phyloP scores from a whole-genome alignment of 2,113 vertebrate species.

The Aviceda subcristata region DNA sequence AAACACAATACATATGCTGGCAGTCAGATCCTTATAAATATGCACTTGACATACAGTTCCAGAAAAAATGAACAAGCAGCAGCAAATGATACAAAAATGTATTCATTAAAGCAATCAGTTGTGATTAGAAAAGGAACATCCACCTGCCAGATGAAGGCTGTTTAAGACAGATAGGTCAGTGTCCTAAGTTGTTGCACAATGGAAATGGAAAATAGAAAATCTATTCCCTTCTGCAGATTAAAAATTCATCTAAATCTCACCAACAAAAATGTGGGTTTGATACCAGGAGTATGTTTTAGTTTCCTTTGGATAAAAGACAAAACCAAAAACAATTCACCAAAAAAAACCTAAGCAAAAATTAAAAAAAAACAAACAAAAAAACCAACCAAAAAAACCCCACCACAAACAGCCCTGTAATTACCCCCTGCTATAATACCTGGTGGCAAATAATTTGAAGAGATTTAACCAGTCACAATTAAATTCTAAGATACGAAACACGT shows the following conservation, averaged over 20 bases:
- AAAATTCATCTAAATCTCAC: background rate
- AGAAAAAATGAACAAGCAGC: background rate
- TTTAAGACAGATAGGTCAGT: background rate
- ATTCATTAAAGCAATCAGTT: background rate
- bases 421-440: background rate
- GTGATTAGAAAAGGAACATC: background rate
- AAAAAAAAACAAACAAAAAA: background rate
- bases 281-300: background rate
- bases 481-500: background rate
- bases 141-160: background rate
- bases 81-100: background rate
- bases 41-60: background rate
- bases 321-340: background rate
- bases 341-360: background rate
- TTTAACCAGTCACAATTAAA: background rate
- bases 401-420: background rate
- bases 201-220: background rate
- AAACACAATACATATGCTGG: background rate
- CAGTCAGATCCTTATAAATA: background rate
- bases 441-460: background rate
- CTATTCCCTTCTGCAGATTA: background rate
- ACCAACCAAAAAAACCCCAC: background rate
- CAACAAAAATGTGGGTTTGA: background rate
- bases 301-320: background rate
- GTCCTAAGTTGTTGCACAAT: background rate